A percentile compares a stretch with the other conserved stretches of the same genome.
Evolutionary conservation across 2,113 vertebrate genomes (phyloP).

Genomic region (Pangasianodon gigas): DNA sequence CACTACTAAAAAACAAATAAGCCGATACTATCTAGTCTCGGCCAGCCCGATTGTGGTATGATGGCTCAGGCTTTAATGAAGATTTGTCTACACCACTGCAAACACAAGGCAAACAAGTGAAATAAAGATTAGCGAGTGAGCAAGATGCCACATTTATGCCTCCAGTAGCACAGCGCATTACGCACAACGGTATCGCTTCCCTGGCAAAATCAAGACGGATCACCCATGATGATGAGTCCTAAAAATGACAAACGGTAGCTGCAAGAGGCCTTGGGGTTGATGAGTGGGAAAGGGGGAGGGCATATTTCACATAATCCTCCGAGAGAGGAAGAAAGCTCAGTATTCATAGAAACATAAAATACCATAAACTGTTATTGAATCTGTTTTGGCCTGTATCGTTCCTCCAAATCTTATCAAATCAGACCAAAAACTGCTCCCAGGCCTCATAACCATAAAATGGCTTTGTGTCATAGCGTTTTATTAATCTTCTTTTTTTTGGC

Average conservation of each 20-base stretch:
- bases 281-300: neutral
- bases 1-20: constrained; percentile 69
- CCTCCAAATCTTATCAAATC: constrained; percentile 45
- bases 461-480: constrained; percentile 44
- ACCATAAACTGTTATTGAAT: constrained; percentile 54
- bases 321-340: constrained; percentile 36
- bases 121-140: constrained; percentile 64
- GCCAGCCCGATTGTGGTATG: constrained; percentile 45
- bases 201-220: constrained; percentile 74
- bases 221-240: constrained; percentile 63
- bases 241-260: constrained; percentile 74
- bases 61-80: constrained; percentile 65
- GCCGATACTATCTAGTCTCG: constrained; percentile 57
- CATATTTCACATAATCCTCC: constrained; percentile 32
- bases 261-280: constrained; percentile 60
- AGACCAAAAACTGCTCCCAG: constrained; percentile 58
- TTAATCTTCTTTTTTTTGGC: constrained; percentile 30
- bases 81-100: constrained; percentile 67
- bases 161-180: constrained; percentile 65
- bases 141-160: constrained; percentile 61
- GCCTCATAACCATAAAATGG: constrained; percentile 50
- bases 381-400: constrained; percentile 36
- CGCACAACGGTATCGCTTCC: constrained; percentile 68
- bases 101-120: constrained; percentile 63
- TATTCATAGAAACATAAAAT: constrained; percentile 42